Evolutionary conservation across 1,140 invertebrate genomes (phyloP).

Genomic region (Stegodyphus dumicola): DNA sequence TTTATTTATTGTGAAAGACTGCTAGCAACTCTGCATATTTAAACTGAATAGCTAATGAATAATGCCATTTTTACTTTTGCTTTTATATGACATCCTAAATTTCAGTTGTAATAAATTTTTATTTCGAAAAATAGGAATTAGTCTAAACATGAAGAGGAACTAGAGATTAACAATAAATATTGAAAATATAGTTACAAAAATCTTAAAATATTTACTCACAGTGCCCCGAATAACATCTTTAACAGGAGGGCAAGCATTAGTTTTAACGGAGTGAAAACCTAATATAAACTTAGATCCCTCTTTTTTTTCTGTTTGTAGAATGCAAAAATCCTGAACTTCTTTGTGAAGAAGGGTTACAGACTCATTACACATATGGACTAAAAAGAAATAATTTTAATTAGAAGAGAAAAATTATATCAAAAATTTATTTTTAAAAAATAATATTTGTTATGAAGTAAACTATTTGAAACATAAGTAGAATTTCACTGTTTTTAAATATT

Average conservation of each 20-base stretch:
- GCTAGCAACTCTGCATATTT: background rate
- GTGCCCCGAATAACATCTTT: slow-evolving; percentile 52
- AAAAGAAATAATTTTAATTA: background rate
- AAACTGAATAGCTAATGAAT: background rate
- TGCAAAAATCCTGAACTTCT: slow-evolving; percentile 59
- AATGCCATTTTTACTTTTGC: background rate
- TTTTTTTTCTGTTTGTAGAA: slow-evolving; percentile 53
- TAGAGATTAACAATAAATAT: slow-evolving; percentile 2
- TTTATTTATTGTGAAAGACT: background rate
- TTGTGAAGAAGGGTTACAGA: slow-evolving; percentile 40
- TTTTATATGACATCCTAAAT: background rate
- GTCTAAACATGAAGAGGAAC: too few species aligned
- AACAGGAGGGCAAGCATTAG: slow-evolving; percentile 32
- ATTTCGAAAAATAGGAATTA: background rate
- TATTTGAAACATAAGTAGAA: too few species aligned
- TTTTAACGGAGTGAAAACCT: slow-evolving; percentile 50
- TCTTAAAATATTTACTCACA: slow-evolving; percentile 7
- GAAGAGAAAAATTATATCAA: slow-evolving; percentile 7
- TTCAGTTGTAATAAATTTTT: background rate
- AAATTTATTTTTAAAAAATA: background rate
- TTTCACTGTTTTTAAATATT: background rate
- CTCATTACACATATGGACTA: slow-evolving; percentile 59
- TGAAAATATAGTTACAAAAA: background rate
- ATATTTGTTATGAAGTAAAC: too few species aligned
- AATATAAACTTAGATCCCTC: slow-evolving; percentile 41